Conservation (phyloP, 2,888 invertebrate genomes). For the Zele albiditarsus region DNA sequence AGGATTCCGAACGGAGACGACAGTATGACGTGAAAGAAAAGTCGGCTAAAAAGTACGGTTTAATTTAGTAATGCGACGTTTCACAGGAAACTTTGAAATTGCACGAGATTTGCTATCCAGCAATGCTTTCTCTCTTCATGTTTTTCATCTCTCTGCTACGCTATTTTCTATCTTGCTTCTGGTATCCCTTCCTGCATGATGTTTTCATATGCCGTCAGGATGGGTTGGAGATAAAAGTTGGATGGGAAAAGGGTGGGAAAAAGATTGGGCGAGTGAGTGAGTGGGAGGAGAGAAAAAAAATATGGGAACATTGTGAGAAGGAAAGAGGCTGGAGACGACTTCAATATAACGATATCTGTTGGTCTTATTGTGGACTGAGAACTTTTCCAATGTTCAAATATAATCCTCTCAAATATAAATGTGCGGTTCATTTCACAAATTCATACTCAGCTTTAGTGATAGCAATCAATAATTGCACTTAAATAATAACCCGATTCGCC, state of each 20-base stretch:
- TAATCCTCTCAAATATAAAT: too few species aligned
- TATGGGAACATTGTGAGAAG: too few species aligned
- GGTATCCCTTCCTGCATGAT: not conserved
- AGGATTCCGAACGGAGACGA: constrained; percentile 32
- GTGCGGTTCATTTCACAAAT: too few species aligned
- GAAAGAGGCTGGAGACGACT: too few species aligned
- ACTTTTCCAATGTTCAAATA: too few species aligned
- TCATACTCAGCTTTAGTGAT: too few species aligned
- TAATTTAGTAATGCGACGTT: constrained; percentile 62
- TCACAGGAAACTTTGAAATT: constrained; percentile 49
- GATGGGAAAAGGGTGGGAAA: not conserved
- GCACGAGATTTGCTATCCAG: constrained; percentile 16
- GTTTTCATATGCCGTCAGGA: not conserved
- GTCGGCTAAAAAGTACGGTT: constrained; percentile 57
- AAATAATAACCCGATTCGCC: too few species aligned
- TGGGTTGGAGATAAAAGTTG: not conserved
- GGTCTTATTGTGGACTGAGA: too few species aligned
- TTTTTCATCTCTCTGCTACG: not conserved
- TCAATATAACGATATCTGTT: too few species aligned
- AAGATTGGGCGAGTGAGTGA: too few species aligned
- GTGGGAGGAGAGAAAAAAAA: too few species aligned
- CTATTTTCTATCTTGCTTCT: not conserved
- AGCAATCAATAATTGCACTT: too few species aligned
- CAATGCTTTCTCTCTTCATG: not conserved
- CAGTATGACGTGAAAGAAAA: constrained; percentile 24